Evolutionary conservation across 2,888 invertebrate species (phyloP), one percentile per base, ranked within the genome.

Genomic region (Tetanocera ferruginea): DNA sequence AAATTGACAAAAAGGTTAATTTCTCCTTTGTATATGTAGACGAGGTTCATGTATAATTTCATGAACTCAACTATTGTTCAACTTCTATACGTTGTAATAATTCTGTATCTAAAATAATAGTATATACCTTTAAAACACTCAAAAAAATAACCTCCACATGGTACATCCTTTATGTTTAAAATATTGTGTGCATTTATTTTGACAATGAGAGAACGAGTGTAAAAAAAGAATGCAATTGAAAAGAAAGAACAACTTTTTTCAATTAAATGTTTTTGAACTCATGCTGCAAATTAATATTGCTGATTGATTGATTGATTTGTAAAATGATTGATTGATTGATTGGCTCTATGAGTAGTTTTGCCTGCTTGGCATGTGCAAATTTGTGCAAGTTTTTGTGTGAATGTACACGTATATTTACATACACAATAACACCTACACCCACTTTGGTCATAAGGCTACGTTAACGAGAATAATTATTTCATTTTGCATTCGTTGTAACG

Each of bases 241-340:
- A 57, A 9, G 55, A 2, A 1, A n/a, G 17, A 17, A 9, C 57
- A 25, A 14, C 6, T 4, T 19, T 37, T 66, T 66, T 31, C 66
- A 66, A 66, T 66, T 66, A 66, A n/a, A 37, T 17, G 19, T 6
- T 66, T 66, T 31, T 19, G 5, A 11, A n/a, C 51, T 17, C 49
- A 52, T n/a, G 51, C 17, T 52, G 70, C 9, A 31, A 71, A 55
- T 71, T 71, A 71, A 66, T 66, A 34, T 19, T 34, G 19, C 66
- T 62, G 43, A 73, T 60, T 73, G 73, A 73, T 49, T 73, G 62
- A 73, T 60, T 49, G 49, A 74, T 51, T 19, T 64, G 28, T 73
- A 1, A 6, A 23, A 14, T 23, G 14, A 62, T 73, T 37, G 28
- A 14, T 25, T n/a, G 43, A 37, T 1, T 62, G 43, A 74, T 74